These are phyloP conservation scores for Spodoptera exigua DNA, from an alignment of 2,888 invertebrate genomes.

Conservation along the genomic window DNA sequence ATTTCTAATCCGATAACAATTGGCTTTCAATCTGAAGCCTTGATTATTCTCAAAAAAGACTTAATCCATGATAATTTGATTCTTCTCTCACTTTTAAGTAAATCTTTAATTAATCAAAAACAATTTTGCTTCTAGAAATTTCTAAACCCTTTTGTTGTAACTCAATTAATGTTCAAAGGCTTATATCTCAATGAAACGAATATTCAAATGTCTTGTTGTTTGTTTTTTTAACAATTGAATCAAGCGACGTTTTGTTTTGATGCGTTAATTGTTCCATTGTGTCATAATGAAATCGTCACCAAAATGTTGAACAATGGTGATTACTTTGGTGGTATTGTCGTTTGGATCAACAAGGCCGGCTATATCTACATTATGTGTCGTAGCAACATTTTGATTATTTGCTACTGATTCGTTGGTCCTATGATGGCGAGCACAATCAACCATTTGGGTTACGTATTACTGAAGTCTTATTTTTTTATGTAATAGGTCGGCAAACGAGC, in stretches of 20 bases:
- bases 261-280: slow-evolving; percentile 46
- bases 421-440: too few relatives aligned
- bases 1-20: slow-evolving; percentile 13
- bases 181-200: slow-evolving; percentile 38
- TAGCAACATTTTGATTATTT: neutral
- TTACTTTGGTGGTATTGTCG: slow-evolving; percentile 24
- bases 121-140: slow-evolving; percentile 13
- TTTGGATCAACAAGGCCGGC: slow-evolving; percentile 30
- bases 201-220: slow-evolving; percentile 47
- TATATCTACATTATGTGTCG: slow-evolving; percentile 12
- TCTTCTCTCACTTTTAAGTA: slow-evolving; percentile 30
- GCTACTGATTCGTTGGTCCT: neutral
- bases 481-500: too few relatives aligned
- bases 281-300: slow-evolving; percentile 34
- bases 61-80: slow-evolving; percentile 38
- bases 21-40: slow-evolving; percentile 12
- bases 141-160: slow-evolving; percentile 27
- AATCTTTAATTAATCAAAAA: slow-evolving; percentile 37
- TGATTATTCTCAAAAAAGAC: slow-evolving; percentile 28
- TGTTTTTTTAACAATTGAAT: slow-evolving; percentile 45
- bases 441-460: too few relatives aligned
- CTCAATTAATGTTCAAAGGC: slow-evolving; percentile 38
- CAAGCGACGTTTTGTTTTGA: slow-evolving; percentile 33
- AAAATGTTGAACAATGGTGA: slow-evolving; percentile 43
- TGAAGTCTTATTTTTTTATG: too few relatives aligned